Percentiles rank a stretch among this genome's conserved stretches.
phyloP scores from a whole-genome alignment of 2,797 vertebrate species.

The Cirrhinus molitorella region DNA sequence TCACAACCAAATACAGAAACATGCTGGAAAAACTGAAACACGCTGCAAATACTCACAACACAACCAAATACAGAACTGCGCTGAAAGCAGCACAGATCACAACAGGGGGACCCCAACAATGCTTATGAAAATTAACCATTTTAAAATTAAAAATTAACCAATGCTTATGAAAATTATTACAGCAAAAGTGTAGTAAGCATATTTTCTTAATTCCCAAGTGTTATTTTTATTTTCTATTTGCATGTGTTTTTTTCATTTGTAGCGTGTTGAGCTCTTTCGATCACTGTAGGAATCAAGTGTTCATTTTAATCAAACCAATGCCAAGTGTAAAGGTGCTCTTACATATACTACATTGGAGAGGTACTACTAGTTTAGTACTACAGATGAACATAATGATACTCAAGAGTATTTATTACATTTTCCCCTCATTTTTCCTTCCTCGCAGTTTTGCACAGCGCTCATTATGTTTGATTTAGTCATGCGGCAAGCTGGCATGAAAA shows the following conservation, averaged over 20 bases:
- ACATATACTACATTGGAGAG: background rate
- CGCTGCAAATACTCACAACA: background rate
- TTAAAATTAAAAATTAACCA: no score
- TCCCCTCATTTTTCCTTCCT: background rate
- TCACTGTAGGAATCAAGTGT: background rate
- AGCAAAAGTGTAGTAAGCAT: no score
- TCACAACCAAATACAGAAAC: background rate
- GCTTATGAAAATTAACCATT: no score
- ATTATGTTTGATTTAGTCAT: constrained; percentile 17
- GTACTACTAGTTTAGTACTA: background rate
- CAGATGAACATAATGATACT: background rate
- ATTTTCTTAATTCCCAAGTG: no score
- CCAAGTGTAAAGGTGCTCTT: background rate
- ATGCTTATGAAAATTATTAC: no score
- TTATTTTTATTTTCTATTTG: no score
- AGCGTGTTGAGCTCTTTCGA: no score
- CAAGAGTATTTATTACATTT: background rate
- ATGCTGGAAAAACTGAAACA: background rate
- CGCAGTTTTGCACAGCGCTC: background rate
- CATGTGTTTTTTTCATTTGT: no score
- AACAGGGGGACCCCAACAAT: no score
- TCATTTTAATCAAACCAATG: background rate
- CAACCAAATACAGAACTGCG: no score
- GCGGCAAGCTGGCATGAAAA: background rate
- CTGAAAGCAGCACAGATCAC: no score